Base-by-base conservation (phyloP, 64 coral and sea anemone species). In the Trachythela sp. region DNA sequence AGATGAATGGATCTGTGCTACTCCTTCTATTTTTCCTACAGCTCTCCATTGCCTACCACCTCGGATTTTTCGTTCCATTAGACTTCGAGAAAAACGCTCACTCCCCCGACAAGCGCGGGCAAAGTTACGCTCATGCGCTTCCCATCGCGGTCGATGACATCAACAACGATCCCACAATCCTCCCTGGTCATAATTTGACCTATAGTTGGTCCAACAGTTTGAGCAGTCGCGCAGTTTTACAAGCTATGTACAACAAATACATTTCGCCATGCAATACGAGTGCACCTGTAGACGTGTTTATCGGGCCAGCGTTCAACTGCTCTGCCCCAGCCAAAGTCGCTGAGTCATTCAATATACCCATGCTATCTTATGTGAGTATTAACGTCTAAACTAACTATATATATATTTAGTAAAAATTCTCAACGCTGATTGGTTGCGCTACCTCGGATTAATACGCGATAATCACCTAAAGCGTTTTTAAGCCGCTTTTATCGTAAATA, bases 321-420 rank as follows among this genome's bases (percentile, higher is more conserved):
- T 15, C 20, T 13, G 75, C 75, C 34, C 32, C 38, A 39, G 75
- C 75, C 7, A 80, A 37, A 80, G 37, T 80, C 8, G 75, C 75
- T 1, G 33, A 80, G 34, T 20, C 75, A 9, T 80, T 80, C 33
- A 30, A 80, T 8, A 80, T 80, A 38, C 75, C 75, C 8, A 80
- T 80, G 75, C 32, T 80, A 17, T 80, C 75, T 17, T 80, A 80
- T 37, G 75, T 80, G 30, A 80, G 75, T 80, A 11, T 80, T 64
- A 8, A n/a, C 20, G 26, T 64, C 7, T 64, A 1, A 2, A 11
- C 13, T 52, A 15, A 15, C 13, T 52, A 0, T 11, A 52, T 20
- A 52, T 52, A 15, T 11, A 15, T 11, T 1, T 52, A 11, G 22
- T 15, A 11, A 1, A n/a, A n/a, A n/a, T n/a, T n/a, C n/a, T n/a